Percentiles rank a stretch among this genome's conserved stretches.
phyloP scores from a whole-genome alignment of 2,888 invertebrate genomes.

The Lithophane socia region DNA sequence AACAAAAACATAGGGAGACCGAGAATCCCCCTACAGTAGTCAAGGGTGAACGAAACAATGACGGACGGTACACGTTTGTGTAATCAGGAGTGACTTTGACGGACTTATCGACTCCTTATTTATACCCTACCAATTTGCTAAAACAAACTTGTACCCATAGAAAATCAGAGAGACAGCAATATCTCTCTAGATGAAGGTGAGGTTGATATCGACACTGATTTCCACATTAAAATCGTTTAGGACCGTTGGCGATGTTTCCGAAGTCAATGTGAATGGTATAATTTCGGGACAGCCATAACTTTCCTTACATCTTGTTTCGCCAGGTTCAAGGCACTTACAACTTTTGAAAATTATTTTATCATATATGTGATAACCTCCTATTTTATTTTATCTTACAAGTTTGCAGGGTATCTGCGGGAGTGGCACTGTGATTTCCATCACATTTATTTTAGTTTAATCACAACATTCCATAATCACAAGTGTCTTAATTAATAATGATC shows the following conservation, averaged over 20 bases:
- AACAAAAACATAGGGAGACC: slow-evolving; percentile 61
- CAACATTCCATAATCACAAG: background rate
- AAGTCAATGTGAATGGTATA: slow-evolving; percentile 33
- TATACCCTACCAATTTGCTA: background rate
- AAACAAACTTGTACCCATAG: slow-evolving; percentile 11
- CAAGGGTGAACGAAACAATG: slow-evolving; percentile 42
- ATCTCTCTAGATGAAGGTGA: background rate
- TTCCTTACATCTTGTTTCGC: slow-evolving; percentile 11
- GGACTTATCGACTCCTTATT: slow-evolving; percentile 24
- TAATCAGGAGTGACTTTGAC: slow-evolving; percentile 55
- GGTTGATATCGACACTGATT: slow-evolving; percentile 14
- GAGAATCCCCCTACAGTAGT: slow-evolving; percentile 56
- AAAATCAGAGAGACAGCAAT: background rate
- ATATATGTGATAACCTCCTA: background rate
- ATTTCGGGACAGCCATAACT: slow-evolving; percentile 22
- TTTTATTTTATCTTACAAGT: slow-evolving; percentile 10
- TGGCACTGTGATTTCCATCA: background rate
- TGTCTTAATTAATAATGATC: background rate
- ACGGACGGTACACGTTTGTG: slow-evolving; percentile 47
- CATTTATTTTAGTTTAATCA: background rate
- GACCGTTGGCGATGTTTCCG: slow-evolving; percentile 23
- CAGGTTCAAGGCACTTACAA: slow-evolving; percentile 4
- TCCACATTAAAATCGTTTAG: slow-evolving; percentile 15
- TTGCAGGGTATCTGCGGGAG: background rate
- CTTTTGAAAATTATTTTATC: slow-evolving; percentile 3